phyloP scores from a whole-genome alignment of 2,797 vertebrate species.

The Myiotriccus ornatus region DNA sequence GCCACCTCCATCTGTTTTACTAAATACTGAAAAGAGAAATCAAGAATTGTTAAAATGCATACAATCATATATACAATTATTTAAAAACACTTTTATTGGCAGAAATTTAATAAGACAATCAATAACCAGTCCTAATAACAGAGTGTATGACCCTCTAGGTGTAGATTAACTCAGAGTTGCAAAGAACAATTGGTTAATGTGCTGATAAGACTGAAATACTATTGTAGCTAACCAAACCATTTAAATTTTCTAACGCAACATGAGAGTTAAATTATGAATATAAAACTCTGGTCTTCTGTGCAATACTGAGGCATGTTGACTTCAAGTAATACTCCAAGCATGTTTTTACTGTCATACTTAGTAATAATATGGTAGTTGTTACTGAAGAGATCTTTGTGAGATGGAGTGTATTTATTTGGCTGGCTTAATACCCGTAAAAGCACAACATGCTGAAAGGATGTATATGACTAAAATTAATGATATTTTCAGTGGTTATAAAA shows the following conservation, averaged over 20 bases:
- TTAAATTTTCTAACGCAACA: conserved; percentile 49
- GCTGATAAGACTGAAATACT: conserved; percentile 29
- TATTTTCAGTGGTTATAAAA: neutral
- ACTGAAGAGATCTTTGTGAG: conserved; percentile 41
- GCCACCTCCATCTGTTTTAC: conserved; percentile 21
- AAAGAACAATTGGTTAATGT: conserved; percentile 19
- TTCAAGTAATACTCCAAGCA: conserved; percentile 29
- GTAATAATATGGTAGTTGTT: conserved; percentile 34
- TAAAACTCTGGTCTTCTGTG: conserved; percentile 20
- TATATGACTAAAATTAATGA: neutral
- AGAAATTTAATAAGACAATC: neutral
- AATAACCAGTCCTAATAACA: neutral
- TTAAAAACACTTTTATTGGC: neutral
- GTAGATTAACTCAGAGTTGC: conserved; percentile 43
- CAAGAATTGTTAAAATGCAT: conserved; percentile 3
- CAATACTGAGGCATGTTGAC: neutral
- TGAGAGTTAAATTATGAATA: conserved; percentile 41
- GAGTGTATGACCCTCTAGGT: neutral
- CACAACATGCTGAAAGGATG: conserved; percentile 9
- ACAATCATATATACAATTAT: neutral
- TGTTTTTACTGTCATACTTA: conserved; percentile 8
- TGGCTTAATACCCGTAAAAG: neutral
- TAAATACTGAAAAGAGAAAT: conserved; percentile 10
- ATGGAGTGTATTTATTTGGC: conserved; percentile 37
- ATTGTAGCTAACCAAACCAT: conserved; percentile 59